Percentiles rank a stretch among this genome's conserved stretches.
Evolutionary conservation across 2,113 vertebrate species (phyloP).

Genomic region (Forbesichthys agassizii): DNA sequence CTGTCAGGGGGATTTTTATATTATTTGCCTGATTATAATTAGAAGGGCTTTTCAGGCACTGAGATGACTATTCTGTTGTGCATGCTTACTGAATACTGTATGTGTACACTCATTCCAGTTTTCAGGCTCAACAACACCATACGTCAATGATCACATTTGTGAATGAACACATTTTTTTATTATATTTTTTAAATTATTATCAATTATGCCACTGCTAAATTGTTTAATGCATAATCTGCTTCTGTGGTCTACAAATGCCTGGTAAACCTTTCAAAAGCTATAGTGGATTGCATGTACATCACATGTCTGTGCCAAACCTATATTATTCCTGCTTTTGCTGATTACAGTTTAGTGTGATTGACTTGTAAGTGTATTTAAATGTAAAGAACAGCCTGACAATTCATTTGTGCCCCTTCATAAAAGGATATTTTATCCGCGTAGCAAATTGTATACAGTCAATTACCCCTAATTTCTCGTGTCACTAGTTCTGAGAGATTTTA

Average conservation of each 20-base stretch:
- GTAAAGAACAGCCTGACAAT: constrained; percentile 32
- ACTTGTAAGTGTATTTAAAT: constrained; percentile 45
- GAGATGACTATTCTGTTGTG: constrained; percentile 47
- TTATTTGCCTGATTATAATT: constrained; percentile 10
- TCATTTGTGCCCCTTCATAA: constrained; percentile 11
- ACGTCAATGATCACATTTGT: constrained; percentile 32
- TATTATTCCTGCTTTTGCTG: constrained; percentile 35
- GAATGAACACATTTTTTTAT: constrained; percentile 9
- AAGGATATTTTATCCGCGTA: no score
- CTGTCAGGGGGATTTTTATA: constrained; percentile 14
- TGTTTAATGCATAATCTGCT: no score
- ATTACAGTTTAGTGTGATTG: constrained; percentile 11
- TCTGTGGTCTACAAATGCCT: no score
- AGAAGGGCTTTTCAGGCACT: constrained; percentile 14
- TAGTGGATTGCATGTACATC: constrained; percentile 59
- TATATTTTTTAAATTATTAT: background rate
- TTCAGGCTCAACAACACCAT: constrained; percentile 41
- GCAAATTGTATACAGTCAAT: no score
- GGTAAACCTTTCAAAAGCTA: constrained; percentile 23
- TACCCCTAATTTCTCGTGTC: background rate
- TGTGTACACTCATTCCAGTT: constrained; percentile 61
- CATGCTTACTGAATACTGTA: constrained; percentile 70
- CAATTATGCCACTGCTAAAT: constrained; percentile 17
- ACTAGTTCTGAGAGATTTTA: background rate
- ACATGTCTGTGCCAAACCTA: constrained; percentile 41